phyloP scores from a whole-genome alignment of 2,888 invertebrate genomes.

The Limenitis camilla region DNA sequence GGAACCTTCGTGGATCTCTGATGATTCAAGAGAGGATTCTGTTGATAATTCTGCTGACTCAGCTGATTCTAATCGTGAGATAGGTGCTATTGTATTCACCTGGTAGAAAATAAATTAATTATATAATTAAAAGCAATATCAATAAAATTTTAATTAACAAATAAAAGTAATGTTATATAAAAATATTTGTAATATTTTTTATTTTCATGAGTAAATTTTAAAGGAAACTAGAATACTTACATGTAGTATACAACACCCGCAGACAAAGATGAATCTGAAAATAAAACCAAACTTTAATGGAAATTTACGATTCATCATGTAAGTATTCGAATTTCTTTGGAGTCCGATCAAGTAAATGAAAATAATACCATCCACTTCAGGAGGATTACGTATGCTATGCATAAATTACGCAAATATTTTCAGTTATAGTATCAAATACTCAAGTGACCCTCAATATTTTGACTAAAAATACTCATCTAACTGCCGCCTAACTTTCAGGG shows the following conservation, averaged over 20 bases:
- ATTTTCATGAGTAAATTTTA: background rate
- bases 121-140: background rate
- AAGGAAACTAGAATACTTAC: constrained; percentile 18
- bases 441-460: no score
- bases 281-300: constrained; percentile 5
- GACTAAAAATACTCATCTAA: no score
- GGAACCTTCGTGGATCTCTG: constrained; percentile 55
- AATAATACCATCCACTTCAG: no score
- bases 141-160: background rate
- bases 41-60: constrained; percentile 48
- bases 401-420: no score
- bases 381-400: no score
- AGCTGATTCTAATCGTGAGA: constrained; percentile 31
- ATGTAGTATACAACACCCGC: constrained; percentile 41
- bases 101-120: constrained; percentile 11
- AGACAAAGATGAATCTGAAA: constrained; percentile 54
- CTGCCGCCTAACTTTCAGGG: no score
- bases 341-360: no score
- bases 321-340: background rate
- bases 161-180: no score
- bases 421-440: no score
- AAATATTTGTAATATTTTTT: no score
- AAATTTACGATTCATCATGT: constrained; percentile 5
- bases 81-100: constrained; percentile 25
- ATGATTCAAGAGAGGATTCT: constrained; percentile 45